phyloP scores from a whole-genome alignment of 2,888 invertebrate species.

The Philonicus albiceps region DNA sequence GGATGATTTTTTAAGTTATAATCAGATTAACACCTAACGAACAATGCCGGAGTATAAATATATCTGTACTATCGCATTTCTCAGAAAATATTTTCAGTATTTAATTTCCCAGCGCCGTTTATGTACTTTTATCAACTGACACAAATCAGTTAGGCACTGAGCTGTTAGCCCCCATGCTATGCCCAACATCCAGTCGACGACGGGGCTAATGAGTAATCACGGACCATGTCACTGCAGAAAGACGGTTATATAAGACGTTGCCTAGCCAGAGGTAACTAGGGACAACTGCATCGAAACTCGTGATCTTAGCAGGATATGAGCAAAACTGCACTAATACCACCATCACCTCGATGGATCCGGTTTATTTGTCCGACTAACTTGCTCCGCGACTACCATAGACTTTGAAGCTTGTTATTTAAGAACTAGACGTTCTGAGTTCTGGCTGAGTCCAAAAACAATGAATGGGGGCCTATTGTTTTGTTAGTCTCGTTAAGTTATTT shows the following conservation, averaged over 20 bases:
- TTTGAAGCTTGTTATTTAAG: not conserved
- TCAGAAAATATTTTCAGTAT: not conserved
- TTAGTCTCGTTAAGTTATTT: not conserved
- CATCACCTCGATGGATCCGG: not conserved
- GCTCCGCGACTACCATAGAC: not conserved
- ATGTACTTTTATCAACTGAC: constrained; percentile 22
- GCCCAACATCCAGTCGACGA: not conserved
- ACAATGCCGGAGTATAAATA: not conserved
- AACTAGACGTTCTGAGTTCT: not conserved
- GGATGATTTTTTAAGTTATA: not conserved
- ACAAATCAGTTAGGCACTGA: constrained; percentile 28
- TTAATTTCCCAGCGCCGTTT: not conserved
- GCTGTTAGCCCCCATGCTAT: not conserved
- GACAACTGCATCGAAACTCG: not conserved
- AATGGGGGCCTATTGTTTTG: not conserved
- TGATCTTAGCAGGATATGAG: constrained; percentile 1
- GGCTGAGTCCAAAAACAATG: not conserved
- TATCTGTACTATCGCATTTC: not conserved
- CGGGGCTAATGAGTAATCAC: constrained; percentile 17
- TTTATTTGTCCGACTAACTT: not conserved
- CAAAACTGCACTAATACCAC: not conserved
- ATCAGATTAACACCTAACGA: not conserved
- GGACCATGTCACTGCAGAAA: not conserved
- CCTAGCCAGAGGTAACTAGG: not conserved
- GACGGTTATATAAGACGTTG: not conserved